Evolutionary conservation across 2,113 vertebrate genomes (phyloP).

Genomic region (Prinia subflava): DNA sequence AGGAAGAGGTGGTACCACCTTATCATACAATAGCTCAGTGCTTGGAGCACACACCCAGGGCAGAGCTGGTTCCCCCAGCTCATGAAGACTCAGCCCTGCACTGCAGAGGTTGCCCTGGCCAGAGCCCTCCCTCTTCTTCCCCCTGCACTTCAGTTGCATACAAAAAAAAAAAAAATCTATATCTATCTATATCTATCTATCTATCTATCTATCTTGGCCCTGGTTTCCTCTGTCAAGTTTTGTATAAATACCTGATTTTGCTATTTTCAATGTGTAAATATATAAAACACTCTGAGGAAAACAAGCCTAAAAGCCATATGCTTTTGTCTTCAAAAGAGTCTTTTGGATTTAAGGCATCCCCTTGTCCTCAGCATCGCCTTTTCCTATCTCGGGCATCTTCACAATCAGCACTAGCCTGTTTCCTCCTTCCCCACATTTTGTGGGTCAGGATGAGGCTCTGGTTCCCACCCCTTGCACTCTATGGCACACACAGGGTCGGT

Average conservation of each 20-base stretch:
- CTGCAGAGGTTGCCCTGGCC: background rate
- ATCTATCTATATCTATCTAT: too few relatives aligned
- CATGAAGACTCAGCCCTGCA: background rate
- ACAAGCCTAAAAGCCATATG: background rate
- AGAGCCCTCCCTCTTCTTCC: background rate
- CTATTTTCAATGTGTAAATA: background rate
- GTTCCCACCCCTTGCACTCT: background rate
- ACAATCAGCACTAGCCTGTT: background rate
- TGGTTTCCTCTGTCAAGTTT: background rate
- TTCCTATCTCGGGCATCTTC: background rate
- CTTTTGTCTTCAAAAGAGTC: background rate
- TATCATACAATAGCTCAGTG: background rate
- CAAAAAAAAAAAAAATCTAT: background rate
- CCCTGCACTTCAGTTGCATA: background rate
- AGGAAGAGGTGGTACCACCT: conserved; percentile 60
- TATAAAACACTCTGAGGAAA: background rate
- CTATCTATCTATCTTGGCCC: too few relatives aligned
- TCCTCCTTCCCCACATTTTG: background rate
- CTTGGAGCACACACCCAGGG: conserved; percentile 33
- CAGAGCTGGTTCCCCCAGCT: background rate
- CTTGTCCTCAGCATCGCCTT: background rate
- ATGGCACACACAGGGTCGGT: background rate
- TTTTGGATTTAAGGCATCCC: background rate
- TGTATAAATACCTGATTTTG: background rate
- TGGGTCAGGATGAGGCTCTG: background rate